These are phyloP conservation scores for Phylloscopus collybita DNA, from an alignment of 2,797 vertebrate genomes.

Conservation along the genomic window DNA sequence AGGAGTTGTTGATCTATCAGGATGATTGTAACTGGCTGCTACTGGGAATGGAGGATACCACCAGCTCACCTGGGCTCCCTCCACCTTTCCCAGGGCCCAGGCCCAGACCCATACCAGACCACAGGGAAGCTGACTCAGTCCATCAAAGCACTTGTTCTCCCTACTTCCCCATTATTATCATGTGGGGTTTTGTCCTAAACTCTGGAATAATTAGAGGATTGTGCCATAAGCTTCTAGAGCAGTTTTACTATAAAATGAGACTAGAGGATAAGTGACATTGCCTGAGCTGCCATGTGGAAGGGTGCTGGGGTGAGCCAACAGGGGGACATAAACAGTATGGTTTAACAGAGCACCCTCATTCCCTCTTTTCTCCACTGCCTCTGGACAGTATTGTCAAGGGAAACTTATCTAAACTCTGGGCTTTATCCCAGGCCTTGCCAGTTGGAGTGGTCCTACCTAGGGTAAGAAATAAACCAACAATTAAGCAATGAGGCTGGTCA, in stretches of 20 bases:
- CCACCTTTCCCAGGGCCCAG: background rate
- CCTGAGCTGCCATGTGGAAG: background rate
- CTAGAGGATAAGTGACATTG: background rate
- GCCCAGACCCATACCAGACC: background rate
- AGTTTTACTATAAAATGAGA: background rate
- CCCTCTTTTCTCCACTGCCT: background rate
- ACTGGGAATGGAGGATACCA: background rate
- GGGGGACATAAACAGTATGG: accelerated
- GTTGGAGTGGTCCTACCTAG: background rate
- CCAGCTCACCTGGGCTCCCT: accelerated
- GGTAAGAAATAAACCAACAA: background rate
- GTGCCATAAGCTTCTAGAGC: too few relatives aligned
- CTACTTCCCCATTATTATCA: accelerated
- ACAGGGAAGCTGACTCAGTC: background rate
- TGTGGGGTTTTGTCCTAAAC: accelerated
- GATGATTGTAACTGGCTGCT: background rate
- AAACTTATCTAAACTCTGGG: background rate
- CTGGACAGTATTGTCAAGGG: background rate
- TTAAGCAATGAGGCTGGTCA: background rate
- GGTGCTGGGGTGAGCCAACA: background rate
- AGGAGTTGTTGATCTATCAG: background rate
- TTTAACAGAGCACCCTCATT: background rate
- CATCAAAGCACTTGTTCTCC: background rate
- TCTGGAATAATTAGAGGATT: background rate
- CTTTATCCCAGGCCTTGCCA: background rate